Conservation (phyloP, 2,888 invertebrate species). For the Troides aeacus region DNA sequence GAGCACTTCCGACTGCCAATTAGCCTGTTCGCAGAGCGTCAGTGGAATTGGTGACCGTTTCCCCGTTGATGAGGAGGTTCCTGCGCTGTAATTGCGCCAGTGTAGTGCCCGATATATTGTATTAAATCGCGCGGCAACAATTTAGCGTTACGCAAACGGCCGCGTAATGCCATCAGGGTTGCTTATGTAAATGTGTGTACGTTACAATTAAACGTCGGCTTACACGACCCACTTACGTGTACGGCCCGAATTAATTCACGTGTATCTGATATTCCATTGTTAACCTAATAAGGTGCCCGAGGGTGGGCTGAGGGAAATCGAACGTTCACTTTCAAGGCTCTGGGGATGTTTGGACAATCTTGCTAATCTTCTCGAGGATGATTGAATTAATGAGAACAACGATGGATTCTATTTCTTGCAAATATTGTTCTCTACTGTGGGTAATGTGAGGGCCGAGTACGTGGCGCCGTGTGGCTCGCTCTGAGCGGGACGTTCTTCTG, state of each 20-base stretch:
- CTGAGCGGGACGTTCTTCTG: too few relatives aligned
- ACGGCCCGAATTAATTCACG: conserved; percentile 13
- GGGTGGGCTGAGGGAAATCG: too few relatives aligned
- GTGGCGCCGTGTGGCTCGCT: too few relatives aligned
- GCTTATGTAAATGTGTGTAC: conserved; percentile 26
- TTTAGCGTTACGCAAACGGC: conserved; percentile 20
- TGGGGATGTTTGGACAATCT: too few relatives aligned
- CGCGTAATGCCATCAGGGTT: conserved; percentile 12
- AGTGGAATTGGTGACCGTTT: conserved; percentile 37
- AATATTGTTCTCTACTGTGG: too few relatives aligned
- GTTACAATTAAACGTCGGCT: conserved; percentile 21
- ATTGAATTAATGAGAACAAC: too few relatives aligned
- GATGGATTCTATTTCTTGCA: too few relatives aligned
- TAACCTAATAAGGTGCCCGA: too few relatives aligned
- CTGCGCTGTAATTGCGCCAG: conserved; percentile 11
- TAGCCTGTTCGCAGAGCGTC: conserved; percentile 39
- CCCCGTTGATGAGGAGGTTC: conserved; percentile 20
- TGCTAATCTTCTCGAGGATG: too few relatives aligned
- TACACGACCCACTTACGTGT: conserved; percentile 21
- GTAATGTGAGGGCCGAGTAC: too few relatives aligned
- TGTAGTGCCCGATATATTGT: conserved; percentile 18
- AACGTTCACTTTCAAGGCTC: too few relatives aligned
- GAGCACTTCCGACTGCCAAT: conserved; percentile 37
- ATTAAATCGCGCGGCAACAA: conserved; percentile 16
- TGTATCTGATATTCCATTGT: conserved; percentile 12